Conservation (phyloP, 2,797 vertebrate genomes). For the Botia almorhae region DNA sequence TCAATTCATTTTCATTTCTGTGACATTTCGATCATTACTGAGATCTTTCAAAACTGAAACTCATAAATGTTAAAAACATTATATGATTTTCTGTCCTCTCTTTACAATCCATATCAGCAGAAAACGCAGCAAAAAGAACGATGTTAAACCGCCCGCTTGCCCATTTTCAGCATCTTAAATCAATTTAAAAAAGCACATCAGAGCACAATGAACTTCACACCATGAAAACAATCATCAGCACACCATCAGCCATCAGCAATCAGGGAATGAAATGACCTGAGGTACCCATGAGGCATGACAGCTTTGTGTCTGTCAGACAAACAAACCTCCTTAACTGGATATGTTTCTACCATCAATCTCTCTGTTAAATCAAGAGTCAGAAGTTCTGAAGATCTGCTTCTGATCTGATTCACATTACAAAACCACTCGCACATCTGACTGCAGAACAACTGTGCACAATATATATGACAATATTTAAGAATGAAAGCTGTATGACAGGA, state of each 20-base stretch:
- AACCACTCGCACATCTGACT: slow-evolving; percentile 34
- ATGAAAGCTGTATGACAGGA: background rate
- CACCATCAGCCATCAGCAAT: slow-evolving; percentile 8
- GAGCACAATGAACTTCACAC: slow-evolving; percentile 16
- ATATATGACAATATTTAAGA: background rate
- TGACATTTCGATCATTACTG: too few relatives aligned
- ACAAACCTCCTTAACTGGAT: background rate
- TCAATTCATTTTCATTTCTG: too few relatives aligned
- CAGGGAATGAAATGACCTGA: background rate
- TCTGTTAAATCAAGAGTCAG: slow-evolving; percentile 30
- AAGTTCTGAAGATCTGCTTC: slow-evolving; percentile 12
- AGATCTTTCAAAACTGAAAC: too few relatives aligned
- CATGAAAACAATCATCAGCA: slow-evolving; percentile 1
- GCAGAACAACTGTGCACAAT: slow-evolving; percentile 24
- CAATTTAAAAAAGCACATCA: background rate
- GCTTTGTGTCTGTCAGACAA: background rate
- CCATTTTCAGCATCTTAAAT: background rate
- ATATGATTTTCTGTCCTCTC: background rate
- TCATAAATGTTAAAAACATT: background rate
- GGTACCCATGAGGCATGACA: background rate
- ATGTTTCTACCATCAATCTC: slow-evolving; percentile 29
- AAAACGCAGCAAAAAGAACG: background rate
- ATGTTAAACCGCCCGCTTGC: too few relatives aligned
- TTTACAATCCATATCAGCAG: background rate
- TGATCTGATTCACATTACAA: background rate